These are phyloP conservation scores for Microtus montanus DNA, from an alignment of 2,113 vertebrate species.

Conservation along the genomic window DNA sequence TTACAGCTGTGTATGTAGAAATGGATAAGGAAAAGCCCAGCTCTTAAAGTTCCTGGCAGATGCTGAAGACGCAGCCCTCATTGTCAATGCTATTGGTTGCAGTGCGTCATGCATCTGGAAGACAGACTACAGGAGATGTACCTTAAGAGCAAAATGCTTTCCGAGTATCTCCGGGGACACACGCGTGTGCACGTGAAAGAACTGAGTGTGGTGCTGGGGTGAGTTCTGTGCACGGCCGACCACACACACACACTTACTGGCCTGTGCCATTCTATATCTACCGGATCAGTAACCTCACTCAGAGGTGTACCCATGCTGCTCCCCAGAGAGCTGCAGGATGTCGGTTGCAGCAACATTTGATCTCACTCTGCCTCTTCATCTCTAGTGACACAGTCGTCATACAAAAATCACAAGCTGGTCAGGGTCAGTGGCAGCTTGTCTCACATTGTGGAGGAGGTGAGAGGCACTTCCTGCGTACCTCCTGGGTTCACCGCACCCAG, in stretches of 20 bases:
- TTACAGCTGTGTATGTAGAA: neutral
- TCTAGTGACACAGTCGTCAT: neutral
- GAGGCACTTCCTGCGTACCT: neutral
- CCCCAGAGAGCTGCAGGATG: neutral
- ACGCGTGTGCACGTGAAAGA: conserved; percentile 91
- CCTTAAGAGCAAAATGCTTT: conserved; percentile 93
- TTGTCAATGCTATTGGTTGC: conserved; percentile 38
- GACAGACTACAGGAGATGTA: conserved; percentile 93
- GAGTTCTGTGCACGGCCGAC: conserved; percentile 64
- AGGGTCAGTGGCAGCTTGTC: neutral
- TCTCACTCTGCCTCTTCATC: neutral
- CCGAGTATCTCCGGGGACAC: conserved; percentile 92
- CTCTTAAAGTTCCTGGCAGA: neutral
- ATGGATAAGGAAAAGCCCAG: neutral
- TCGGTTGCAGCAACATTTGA: neutral
- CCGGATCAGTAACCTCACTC: neutral
- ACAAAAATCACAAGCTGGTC: neutral
- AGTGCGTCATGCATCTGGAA: conserved; percentile 93
- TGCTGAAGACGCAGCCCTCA: neutral
- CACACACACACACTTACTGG: neutral
- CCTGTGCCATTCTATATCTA: neutral
- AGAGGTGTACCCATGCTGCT: neutral
- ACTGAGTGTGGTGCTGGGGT: conserved; percentile 90
- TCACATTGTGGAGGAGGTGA: neutral
- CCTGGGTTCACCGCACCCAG: neutral